phyloP scores from a whole-genome alignment of 2,113 vertebrate genomes.

The Lipotes vexillifer region DNA sequence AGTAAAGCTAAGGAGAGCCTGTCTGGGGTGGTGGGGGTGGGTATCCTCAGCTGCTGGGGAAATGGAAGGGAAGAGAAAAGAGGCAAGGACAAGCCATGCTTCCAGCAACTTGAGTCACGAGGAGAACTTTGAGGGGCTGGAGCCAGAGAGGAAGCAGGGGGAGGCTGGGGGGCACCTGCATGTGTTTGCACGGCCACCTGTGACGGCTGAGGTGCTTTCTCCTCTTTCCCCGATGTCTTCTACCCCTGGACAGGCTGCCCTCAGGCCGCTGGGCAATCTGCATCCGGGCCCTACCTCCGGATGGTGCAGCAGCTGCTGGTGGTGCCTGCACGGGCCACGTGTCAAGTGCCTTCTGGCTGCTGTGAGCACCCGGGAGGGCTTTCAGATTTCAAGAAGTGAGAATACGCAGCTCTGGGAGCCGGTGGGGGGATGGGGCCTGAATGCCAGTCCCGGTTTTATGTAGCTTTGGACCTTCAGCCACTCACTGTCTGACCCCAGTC shows the following conservation, averaged over 20 bases:
- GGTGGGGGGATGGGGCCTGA: not conserved
- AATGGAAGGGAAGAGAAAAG: not conserved
- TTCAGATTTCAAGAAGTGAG: not conserved
- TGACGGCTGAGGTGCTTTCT: not conserved
- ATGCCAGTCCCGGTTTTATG: not conserved
- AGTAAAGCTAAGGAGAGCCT: not conserved
- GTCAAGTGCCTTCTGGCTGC: not conserved
- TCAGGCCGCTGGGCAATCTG: not conserved
- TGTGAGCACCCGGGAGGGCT: not conserved
- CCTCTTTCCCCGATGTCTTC: not conserved
- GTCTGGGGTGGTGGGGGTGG: accelerated
- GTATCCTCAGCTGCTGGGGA: not conserved
- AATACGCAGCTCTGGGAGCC: not conserved
- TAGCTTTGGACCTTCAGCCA: not conserved
- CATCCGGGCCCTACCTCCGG: not conserved
- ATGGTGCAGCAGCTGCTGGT: not conserved
- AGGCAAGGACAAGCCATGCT: not conserved
- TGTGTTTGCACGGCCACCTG: not conserved
- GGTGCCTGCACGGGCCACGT: not conserved
- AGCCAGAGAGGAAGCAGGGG: not conserved
- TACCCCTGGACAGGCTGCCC: not conserved
- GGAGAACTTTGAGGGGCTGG: not conserved
- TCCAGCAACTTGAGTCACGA: not conserved
- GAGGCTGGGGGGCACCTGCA: accelerated
- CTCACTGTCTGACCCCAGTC: not conserved